Evolutionary conservation across 2,888 invertebrate genomes (phyloP).

Genomic region (Volucella inflata): DNA sequence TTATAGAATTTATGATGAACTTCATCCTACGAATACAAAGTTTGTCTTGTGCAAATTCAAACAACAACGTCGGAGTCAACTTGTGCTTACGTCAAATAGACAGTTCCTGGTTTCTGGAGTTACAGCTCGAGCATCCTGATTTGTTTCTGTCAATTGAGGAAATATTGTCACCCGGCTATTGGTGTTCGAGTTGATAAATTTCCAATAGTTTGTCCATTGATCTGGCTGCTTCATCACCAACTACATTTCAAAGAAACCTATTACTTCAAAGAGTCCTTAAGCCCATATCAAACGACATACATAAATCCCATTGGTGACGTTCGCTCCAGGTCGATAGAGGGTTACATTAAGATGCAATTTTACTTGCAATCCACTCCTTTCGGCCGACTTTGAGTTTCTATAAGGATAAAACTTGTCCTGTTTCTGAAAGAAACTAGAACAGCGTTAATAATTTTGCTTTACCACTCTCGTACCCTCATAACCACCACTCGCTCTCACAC

Average conservation of each 20-base stretch:
- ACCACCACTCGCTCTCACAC: conserved; percentile 14
- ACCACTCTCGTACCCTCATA: too few relatives aligned
- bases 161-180: conserved; percentile 77
- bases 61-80: neutral
- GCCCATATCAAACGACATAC: conserved; percentile 59
- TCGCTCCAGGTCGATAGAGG: conserved; percentile 65
- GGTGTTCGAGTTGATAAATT: conserved; percentile 77
- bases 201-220: conserved; percentile 78
- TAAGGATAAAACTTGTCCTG: conserved; percentile 79
- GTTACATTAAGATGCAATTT: conserved; percentile 76
- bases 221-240: conserved; percentile 80
- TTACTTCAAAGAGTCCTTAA: conserved; percentile 7
- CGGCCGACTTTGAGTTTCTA: conserved; percentile 79
- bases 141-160: conserved; percentile 78
- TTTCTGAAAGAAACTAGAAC: conserved; percentile 71
- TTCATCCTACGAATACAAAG: conserved; percentile 78
- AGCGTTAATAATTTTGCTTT: conserved; percentile 13
- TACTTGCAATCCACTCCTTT: conserved; percentile 80
- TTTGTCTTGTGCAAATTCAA: neutral
- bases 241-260: conserved; percentile 24
- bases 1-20: conserved; percentile 77
- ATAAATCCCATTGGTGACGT: conserved; percentile 77
- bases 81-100: conserved; percentile 77
- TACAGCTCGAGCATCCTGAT: conserved; percentile 76
- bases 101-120: conserved; percentile 78